phyloP scores from a whole-genome alignment of 1,140 invertebrate genomes.

The Ridgeia piscesae region DNA sequence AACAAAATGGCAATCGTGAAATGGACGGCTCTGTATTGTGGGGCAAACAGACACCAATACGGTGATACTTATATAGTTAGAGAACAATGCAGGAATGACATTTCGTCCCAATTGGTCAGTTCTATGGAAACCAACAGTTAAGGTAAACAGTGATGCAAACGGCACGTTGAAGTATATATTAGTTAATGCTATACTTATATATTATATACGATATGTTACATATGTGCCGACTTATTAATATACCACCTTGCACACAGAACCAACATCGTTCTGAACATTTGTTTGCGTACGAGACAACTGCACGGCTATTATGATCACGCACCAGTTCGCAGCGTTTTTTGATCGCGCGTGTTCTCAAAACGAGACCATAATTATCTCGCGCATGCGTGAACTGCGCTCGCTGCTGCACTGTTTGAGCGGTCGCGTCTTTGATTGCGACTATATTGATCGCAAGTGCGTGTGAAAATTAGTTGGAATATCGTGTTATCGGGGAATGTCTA shows the following conservation, averaged over 20 bases:
- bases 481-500: not conserved
- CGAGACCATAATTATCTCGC: not conserved
- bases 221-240: not conserved
- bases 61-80: too few relatives aligned
- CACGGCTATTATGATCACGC: not conserved
- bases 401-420: not conserved
- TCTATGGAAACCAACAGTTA: too few relatives aligned
- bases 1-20: too few relatives aligned
- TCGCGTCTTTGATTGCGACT: not conserved
- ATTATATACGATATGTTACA: too few relatives aligned
- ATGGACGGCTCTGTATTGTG: too few relatives aligned
- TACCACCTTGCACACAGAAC: not conserved
- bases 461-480: not conserved
- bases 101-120: too few relatives aligned
- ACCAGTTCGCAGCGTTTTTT: not conserved
- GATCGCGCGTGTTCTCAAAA: not conserved
- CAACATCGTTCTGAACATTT: not conserved
- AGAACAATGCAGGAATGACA: too few relatives aligned
- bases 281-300: not conserved
- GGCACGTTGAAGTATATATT: too few relatives aligned
- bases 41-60: too few relatives aligned
- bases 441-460: not conserved
- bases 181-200: too few relatives aligned
- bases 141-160: too few relatives aligned
- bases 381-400: not conserved